Conservation (phyloP, 2,113 vertebrate genomes). For the Brienomyrus brachyistius region DNA sequence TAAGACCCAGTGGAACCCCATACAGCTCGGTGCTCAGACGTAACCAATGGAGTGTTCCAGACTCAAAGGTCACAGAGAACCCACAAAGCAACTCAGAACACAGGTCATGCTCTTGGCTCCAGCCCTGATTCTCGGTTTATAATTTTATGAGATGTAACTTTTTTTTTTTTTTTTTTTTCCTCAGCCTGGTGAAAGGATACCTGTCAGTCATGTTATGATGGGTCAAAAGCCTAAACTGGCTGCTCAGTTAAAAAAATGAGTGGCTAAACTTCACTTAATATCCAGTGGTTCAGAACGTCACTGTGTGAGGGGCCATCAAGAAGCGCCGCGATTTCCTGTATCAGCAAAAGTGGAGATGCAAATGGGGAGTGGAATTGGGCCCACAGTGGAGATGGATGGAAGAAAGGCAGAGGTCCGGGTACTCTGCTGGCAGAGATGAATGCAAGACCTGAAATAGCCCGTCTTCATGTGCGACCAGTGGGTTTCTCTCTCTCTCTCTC, state of each 20-base stretch:
- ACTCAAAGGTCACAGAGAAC: background rate
- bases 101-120: background rate
- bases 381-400: slow-evolving; percentile 41
- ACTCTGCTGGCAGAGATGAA: slow-evolving; percentile 65
- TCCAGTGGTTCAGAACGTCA: background rate
- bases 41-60: background rate
- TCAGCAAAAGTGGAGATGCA: slow-evolving; percentile 29
- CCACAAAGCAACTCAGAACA: background rate
- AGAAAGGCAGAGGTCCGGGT: slow-evolving; percentile 39
- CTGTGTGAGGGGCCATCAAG: background rate
- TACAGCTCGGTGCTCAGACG: background rate
- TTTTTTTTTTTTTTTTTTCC: background rate
- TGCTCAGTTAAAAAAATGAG: background rate
- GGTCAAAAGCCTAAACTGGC: background rate
- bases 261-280: background rate
- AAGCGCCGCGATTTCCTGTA: background rate
- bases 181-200: background rate
- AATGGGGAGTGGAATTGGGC: slow-evolving; percentile 40
- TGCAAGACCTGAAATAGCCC: slow-evolving; percentile 61
- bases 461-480: slow-evolving; percentile 48
- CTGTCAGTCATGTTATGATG: background rate
- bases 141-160: background rate
- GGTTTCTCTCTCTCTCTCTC: slow-evolving; percentile 29
- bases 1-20: background rate
- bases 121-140: background rate